Evolutionary conservation across 2,797 vertebrate genomes (phyloP).

Genomic region (Limosa lapponica): DNA sequence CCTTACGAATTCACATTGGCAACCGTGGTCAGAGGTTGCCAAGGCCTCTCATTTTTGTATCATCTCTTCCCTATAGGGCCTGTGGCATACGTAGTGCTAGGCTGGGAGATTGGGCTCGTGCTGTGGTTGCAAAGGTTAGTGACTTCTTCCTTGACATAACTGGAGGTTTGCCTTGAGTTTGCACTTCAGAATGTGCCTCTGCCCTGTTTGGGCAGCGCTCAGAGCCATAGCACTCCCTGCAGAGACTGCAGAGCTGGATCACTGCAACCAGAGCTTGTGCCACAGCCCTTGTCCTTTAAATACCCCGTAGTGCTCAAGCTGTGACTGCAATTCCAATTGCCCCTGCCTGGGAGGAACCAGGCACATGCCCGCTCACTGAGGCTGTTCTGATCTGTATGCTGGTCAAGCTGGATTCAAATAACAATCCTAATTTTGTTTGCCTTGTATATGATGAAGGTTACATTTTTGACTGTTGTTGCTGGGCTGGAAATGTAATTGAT

Average conservation of each 20-base stretch:
- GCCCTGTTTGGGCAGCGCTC: not conserved
- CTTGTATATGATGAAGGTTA: slow-evolving; percentile 12
- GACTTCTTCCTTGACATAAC: not conserved
- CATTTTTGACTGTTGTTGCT: slow-evolving; percentile 7
- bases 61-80: not conserved
- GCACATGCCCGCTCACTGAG: rapidly evolving
- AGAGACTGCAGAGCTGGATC: not conserved
- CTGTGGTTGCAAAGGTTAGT: not conserved
- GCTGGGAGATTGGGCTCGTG: not conserved
- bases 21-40: not conserved
- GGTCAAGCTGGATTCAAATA: not conserved
- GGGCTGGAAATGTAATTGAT: slow-evolving; percentile 35
- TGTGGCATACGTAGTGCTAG: rapidly evolving
- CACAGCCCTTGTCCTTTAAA: not conserved
- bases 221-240: not conserved
- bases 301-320: rapidly evolving
- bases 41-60: not conserved
- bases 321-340: not conserved
- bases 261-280: not conserved
- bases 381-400: not conserved
- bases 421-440: slow-evolving; percentile 24
- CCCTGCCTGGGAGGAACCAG: not conserved
- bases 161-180: not conserved
- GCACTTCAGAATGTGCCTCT: not conserved
- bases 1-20: not conserved